A percentile compares a stretch with the other conserved stretches of the same genome.
These are phyloP conservation scores for Silvanus unidentatus DNA, from an alignment of 2,888 invertebrate species.

Conservation along the genomic window DNA sequence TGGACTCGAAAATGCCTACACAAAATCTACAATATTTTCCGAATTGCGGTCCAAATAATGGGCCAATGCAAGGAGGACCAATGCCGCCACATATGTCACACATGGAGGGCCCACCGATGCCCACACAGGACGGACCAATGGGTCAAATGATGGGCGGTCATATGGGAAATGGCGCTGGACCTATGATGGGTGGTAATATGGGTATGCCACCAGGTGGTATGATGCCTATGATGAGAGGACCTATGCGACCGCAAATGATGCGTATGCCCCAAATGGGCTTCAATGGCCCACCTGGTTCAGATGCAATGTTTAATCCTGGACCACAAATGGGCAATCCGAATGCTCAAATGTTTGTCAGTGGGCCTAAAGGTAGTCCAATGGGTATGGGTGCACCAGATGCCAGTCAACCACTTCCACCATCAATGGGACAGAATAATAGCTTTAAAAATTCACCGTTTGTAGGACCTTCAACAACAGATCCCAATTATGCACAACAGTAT, in stretches of 20 bases:
- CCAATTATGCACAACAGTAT: constrained; percentile 91
- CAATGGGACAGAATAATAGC: constrained; percentile 66
- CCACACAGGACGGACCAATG: constrained; percentile 44
- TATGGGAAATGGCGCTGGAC: constrained; percentile 38
- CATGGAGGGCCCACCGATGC: constrained; percentile 43
- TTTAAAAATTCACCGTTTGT: constrained; percentile 78
- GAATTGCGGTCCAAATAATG: constrained; percentile 51
- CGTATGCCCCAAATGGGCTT: constrained; percentile 41
- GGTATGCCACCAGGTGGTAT: constrained; percentile 42
- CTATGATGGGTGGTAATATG: constrained; percentile 46
- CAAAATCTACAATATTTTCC: constrained; percentile 70
- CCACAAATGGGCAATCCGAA: constrained; percentile 46
- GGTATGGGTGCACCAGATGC: constrained; percentile 55
- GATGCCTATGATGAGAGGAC: constrained; percentile 45
- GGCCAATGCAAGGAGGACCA: constrained; percentile 46
- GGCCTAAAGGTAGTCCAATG: constrained; percentile 55
- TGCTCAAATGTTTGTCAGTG: constrained; percentile 55
- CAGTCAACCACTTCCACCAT: constrained; percentile 70
- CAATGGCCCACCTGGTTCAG: constrained; percentile 42
- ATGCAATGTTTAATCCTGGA: constrained; percentile 37
- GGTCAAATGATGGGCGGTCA: constrained; percentile 49
- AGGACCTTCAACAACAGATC: constrained; percentile 80
- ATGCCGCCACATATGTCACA: constrained; percentile 47
- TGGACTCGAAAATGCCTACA: constrained; percentile 65
- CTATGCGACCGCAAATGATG: constrained; percentile 46